Conservation (phyloP, 2,888 invertebrate genomes). For the Megalurothrips usitatus region DNA sequence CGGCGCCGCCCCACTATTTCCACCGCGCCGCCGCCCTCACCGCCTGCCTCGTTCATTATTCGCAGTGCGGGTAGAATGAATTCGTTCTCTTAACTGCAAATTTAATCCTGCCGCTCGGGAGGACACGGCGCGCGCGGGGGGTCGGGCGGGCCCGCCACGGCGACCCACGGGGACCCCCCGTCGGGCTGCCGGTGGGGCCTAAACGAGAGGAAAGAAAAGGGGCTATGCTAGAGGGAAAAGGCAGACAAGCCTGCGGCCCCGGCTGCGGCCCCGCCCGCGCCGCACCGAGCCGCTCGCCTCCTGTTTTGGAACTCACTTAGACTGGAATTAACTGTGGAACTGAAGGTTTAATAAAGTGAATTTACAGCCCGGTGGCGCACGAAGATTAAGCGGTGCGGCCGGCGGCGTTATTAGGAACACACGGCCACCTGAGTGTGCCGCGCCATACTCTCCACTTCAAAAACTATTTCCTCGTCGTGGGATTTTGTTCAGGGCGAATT, state of each 20-base stretch:
- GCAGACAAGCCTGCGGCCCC: not conserved
- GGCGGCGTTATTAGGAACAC: not conserved
- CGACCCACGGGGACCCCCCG: not conserved
- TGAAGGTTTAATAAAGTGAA: constrained; percentile 25
- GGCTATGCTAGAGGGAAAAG: not conserved
- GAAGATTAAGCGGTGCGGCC: constrained; percentile 4
- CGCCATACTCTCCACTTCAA: no score
- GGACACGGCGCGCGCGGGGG: not conserved
- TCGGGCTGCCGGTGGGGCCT: not conserved
- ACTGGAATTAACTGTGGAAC: constrained; percentile 13
- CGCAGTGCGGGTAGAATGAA: not conserved
- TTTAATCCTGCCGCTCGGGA: constrained; percentile 6
- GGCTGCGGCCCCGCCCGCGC: not conserved
- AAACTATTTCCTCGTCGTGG: no score
- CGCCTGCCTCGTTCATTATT: not conserved
- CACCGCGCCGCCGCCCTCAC: not conserved
- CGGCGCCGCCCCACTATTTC: not conserved
- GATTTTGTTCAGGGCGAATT: not conserved
- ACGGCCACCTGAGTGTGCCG: not conserved
- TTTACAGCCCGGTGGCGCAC: not conserved
- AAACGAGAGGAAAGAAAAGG: not conserved
- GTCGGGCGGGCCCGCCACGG: no score
- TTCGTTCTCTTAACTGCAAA: constrained; percentile 23
- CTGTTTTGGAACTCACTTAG: constrained; percentile 4
- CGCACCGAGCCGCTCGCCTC: not conserved